These are phyloP conservation scores for Passer montanus DNA, from an alignment of 2,113 vertebrate genomes.

Conservation along the genomic window DNA sequence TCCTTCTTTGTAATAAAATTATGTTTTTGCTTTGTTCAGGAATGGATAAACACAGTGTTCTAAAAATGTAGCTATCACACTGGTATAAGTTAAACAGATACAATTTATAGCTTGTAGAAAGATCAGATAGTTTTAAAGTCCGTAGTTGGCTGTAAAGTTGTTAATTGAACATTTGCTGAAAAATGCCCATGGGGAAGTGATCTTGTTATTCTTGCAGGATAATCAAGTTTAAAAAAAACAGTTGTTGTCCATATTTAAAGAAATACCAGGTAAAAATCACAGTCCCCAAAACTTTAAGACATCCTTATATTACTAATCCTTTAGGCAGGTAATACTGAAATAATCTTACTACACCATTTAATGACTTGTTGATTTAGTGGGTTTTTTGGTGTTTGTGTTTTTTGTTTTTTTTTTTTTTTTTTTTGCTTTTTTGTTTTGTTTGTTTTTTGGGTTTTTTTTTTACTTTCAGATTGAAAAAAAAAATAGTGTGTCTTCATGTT, in stretches of 20 bases:
- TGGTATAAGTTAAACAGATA: neutral
- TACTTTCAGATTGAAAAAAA: neutral
- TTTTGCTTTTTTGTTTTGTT: neutral
- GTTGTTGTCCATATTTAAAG: neutral
- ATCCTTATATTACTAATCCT: neutral
- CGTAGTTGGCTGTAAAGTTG: neutral
- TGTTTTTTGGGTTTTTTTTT: neutral
- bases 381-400: too few species aligned
- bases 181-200: neutral
- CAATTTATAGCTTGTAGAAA: neutral
- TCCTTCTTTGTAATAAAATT: neutral
- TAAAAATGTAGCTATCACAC: neutral
- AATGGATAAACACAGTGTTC: neutral
- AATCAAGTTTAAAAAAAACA: neutral
- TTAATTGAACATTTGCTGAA: constrained; percentile 11
- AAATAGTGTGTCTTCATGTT: neutral
- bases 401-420: neutral
- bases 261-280: neutral
- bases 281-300: neutral
- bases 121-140: neutral
- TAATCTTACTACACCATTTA: neutral
- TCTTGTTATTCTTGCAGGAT: constrained; percentile 2
- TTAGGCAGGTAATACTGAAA: neutral
- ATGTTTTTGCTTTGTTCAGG: neutral
- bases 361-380: neutral